phyloP scores from a whole-genome alignment of 2,797 vertebrate species.

The Lacerta agilis region DNA sequence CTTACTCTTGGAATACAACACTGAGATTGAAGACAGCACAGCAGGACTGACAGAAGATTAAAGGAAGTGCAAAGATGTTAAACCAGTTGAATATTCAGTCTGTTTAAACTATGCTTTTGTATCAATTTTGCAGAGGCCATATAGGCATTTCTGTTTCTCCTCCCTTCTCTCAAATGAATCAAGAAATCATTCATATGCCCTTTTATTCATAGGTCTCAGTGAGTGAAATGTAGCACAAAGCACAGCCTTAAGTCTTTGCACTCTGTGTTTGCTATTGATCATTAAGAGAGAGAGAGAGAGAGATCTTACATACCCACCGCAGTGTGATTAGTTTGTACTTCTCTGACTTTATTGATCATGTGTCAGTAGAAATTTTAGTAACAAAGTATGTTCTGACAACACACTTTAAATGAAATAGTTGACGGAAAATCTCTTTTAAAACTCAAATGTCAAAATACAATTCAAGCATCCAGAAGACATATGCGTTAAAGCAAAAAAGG shows the following conservation, averaged over 20 bases:
- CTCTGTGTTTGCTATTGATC: background rate
- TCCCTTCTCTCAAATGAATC: background rate
- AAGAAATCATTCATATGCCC: background rate
- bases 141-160: background rate
- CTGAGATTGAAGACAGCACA: background rate
- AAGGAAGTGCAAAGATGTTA: background rate
- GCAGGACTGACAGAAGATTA: background rate
- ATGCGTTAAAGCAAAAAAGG: constrained; percentile 4
- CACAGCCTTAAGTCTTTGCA: background rate
- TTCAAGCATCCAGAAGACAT: constrained; percentile 34
- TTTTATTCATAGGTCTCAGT: background rate
- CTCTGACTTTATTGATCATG: background rate
- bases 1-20: background rate
- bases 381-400: constrained; percentile 40
- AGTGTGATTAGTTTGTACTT: background rate
- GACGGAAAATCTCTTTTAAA: constrained; percentile 38
- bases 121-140: background rate
- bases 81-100: background rate
- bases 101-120: background rate
- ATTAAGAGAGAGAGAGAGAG: background rate
- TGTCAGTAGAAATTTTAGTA: constrained; percentile 26
- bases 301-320: background rate
- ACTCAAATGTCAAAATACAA: constrained; percentile 39
- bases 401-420: constrained; percentile 30
- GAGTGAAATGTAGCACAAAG: background rate